A percentile compares a stretch with the other conserved stretches of the same genome.
Conservation (phyloP, 2,888 invertebrate genomes). For the Archips crataeganus region DNA sequence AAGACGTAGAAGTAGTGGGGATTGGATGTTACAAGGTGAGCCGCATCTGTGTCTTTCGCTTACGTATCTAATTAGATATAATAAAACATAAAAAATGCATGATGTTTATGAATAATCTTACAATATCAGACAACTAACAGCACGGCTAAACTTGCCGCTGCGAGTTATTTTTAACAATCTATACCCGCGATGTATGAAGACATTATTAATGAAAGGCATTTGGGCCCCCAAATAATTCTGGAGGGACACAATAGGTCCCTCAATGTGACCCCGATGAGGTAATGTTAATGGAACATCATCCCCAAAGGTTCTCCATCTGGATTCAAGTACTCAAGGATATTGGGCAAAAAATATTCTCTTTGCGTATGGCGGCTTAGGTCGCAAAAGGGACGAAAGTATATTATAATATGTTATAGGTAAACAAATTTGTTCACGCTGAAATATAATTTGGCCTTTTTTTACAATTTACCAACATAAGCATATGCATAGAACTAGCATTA, state of each 20-base stretch:
- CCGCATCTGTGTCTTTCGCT: too few relatives aligned
- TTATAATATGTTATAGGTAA: neutral
- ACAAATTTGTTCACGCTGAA: neutral
- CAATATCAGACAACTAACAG: neutral
- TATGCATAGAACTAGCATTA: too few relatives aligned
- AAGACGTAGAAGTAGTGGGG: too few relatives aligned
- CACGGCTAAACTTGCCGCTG: neutral
- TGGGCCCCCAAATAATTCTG: slow-evolving; percentile 10
- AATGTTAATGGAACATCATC: slow-evolving; percentile 38
- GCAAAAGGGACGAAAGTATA: neutral
- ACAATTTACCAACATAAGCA: too few relatives aligned
- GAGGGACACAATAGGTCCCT: slow-evolving; percentile 28
- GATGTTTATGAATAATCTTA: too few relatives aligned
- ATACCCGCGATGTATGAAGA: neutral
- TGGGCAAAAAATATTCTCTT: slow-evolving; percentile 17
- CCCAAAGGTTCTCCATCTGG: slow-evolving; percentile 19
- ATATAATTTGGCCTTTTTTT: too few relatives aligned
- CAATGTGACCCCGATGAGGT: slow-evolving; percentile 20
- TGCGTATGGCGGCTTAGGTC: slow-evolving; percentile 2
- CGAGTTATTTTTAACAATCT: neutral
- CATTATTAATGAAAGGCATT: slow-evolving; percentile 17
- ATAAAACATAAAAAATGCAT: too few relatives aligned
- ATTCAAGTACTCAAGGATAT: slow-evolving; percentile 23
- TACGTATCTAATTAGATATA: too few relatives aligned
- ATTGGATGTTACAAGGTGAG: too few relatives aligned